phyloP scores from a whole-genome alignment of 2,888 invertebrate genomes.

The Malacosoma neustria region DNA sequence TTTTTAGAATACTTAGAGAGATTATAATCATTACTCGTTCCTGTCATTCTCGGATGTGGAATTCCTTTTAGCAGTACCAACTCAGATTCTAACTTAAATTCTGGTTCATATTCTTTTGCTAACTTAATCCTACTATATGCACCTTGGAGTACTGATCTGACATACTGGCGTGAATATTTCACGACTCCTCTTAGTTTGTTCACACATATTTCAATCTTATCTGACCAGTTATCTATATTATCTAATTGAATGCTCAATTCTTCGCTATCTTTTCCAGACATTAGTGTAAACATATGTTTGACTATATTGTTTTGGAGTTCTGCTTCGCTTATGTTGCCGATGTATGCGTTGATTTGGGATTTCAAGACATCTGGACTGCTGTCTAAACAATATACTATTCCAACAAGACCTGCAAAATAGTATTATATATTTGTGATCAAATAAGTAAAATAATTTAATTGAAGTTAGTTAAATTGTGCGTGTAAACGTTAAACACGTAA shows the following conservation, averaged over 20 bases:
- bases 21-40: constrained; percentile 29
- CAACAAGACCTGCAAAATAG: constrained; percentile 24
- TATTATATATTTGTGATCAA: too few species aligned
- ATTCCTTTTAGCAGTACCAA: constrained; percentile 33
- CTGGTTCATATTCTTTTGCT: constrained; percentile 27
- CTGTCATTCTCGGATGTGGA: constrained; percentile 15
- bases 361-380: constrained; percentile 32
- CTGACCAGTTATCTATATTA: constrained; percentile 18
- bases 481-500: too few species aligned
- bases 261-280: constrained; percentile 18
- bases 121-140: constrained; percentile 25
- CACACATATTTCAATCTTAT: constrained; percentile 23
- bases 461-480: too few species aligned
- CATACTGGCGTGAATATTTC: constrained; percentile 25
- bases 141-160: constrained; percentile 21
- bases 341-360: constrained; percentile 25
- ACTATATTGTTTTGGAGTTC: constrained; percentile 25
- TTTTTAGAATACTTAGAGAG: constrained; percentile 27
- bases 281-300: constrained; percentile 25
- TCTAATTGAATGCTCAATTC: constrained; percentile 19
- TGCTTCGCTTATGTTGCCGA: constrained; percentile 21
- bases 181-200: constrained; percentile 16
- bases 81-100: constrained; percentile 29
- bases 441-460: too few species aligned
- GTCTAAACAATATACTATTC: constrained; percentile 31